A percentile compares a stretch with the other conserved stretches of the same genome.
Conservation (phyloP, 2,797 vertebrate species). For the Galaxias olidus region DNA sequence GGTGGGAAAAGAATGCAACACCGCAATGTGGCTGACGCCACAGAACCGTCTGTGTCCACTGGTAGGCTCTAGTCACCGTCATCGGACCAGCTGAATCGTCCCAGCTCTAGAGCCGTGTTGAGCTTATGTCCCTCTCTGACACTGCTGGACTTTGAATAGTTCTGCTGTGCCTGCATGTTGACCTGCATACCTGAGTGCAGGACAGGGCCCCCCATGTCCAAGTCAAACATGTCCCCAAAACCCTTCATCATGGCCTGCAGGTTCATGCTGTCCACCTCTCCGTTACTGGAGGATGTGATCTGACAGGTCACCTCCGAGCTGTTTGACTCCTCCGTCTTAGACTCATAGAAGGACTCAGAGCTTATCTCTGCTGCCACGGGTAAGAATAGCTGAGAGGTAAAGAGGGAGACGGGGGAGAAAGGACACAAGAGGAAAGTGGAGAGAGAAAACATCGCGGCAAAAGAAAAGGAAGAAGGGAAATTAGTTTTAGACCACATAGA, state of each 20-base stretch:
- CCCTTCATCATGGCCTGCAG: slow-evolving; percentile 89
- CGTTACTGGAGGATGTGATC: slow-evolving; percentile 87
- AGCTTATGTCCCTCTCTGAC: slow-evolving; percentile 90
- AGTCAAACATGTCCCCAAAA: slow-evolving; percentile 88
- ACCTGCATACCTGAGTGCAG: slow-evolving; percentile 87
- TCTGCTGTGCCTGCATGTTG: slow-evolving; percentile 92
- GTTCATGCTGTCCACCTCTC: slow-evolving; percentile 84
- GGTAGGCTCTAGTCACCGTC: slow-evolving; percentile 73
- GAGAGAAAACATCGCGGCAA: slow-evolving; percentile 10
- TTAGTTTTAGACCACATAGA: slow-evolving; percentile 39
- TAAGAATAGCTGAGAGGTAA: slow-evolving; percentile 86
- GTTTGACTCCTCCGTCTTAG: slow-evolving; percentile 91
- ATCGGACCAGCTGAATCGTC: slow-evolving; percentile 82
- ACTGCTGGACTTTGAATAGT: slow-evolving; percentile 89
- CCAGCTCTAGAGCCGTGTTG: slow-evolving; percentile 84
- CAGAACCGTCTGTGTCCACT: slow-evolving; percentile 15
- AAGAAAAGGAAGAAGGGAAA: slow-evolving; percentile 37
- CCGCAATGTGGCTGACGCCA: slow-evolving; percentile 27
- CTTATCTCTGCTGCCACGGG: slow-evolving; percentile 89
- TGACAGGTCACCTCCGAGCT: slow-evolving; percentile 92
- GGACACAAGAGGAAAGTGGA: slow-evolving; percentile 68
- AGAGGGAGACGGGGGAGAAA: slow-evolving; percentile 68
- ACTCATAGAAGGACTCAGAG: slow-evolving; percentile 91
- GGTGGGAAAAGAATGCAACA: slow-evolving; percentile 11
- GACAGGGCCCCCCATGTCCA: slow-evolving; percentile 84